Conservation (phyloP, 2,797 vertebrate genomes). For the Pseudochirops corinnae region DNA sequence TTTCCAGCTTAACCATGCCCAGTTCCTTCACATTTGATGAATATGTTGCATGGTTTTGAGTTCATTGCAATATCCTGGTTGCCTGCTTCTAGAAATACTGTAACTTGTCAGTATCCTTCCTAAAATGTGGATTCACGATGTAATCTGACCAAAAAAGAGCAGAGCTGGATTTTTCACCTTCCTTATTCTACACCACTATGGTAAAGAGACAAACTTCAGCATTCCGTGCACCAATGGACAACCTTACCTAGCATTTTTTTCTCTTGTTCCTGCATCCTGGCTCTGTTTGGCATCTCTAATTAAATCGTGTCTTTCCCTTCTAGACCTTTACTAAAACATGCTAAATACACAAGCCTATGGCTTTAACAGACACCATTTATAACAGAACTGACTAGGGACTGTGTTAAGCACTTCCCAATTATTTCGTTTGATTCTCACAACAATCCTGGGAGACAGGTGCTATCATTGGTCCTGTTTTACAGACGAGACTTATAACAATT, state of each 20-base stretch:
- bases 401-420: not conserved
- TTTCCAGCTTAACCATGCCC: not conserved
- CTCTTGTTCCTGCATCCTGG: not conserved
- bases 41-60: not conserved
- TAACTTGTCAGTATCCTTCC: not conserved
- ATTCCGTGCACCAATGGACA: not conserved
- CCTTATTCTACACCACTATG: not conserved
- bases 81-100: not conserved
- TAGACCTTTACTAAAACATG: not conserved
- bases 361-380: not conserved
- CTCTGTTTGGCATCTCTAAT: not conserved
- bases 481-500: not conserved
- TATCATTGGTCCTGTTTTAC: not conserved
- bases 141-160: not conserved
- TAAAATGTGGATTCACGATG: not conserved
- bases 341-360: not conserved
- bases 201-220: not conserved
- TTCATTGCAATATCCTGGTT: not conserved
- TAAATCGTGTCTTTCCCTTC: not conserved
- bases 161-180: not conserved
- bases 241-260: not conserved
- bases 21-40: not conserved
- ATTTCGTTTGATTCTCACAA: not conserved
- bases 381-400: not conserved
- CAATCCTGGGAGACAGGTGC: not conserved